These are phyloP conservation scores for Capitella teleta DNA, from an alignment of 1,140 invertebrate genomes.

Conservation along the genomic window DNA sequence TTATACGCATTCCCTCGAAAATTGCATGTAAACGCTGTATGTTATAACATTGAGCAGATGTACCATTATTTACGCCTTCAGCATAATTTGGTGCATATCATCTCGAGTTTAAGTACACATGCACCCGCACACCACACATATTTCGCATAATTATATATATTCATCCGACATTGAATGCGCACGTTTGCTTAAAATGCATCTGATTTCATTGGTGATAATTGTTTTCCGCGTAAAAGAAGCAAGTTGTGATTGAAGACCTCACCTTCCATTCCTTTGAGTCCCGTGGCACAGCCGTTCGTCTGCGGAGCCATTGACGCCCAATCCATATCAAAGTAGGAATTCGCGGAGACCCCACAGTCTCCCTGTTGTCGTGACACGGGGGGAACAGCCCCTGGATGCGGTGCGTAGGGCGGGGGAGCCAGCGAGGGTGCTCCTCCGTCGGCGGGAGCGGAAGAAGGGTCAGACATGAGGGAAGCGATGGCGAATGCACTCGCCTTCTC, in stretches of 20 bases:
- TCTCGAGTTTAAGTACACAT: too few species aligned
- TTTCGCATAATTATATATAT: too few species aligned
- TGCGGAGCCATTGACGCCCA: conserved; percentile 13
- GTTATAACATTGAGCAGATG: too few species aligned
- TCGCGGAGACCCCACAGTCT: conserved; percentile 20
- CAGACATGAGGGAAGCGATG: conserved; percentile 28
- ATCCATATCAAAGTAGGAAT: conserved; percentile 27
- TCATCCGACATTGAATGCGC: too few species aligned
- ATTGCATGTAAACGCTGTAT: too few species aligned
- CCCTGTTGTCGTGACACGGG: too few species aligned
- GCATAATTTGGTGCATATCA: too few species aligned
- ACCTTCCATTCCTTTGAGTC: conserved; percentile 29
- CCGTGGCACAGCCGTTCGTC: neutral
- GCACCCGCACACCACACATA: too few species aligned
- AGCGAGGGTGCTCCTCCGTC: conserved; percentile 4
- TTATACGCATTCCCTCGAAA: too few species aligned
- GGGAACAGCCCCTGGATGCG: neutral
- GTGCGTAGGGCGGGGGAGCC: neutral
- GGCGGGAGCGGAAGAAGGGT: conserved; percentile 16
- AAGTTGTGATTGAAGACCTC: conserved; percentile 7
- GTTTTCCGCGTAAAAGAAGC: neutral
- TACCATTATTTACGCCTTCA: too few species aligned
- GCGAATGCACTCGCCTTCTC: conserved; percentile 29
- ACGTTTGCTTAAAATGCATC: too few species aligned
- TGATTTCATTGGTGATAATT: neutral